Evolutionary conservation across 2,797 vertebrate genomes (phyloP).

Genomic region (Eremophila alpestris): DNA sequence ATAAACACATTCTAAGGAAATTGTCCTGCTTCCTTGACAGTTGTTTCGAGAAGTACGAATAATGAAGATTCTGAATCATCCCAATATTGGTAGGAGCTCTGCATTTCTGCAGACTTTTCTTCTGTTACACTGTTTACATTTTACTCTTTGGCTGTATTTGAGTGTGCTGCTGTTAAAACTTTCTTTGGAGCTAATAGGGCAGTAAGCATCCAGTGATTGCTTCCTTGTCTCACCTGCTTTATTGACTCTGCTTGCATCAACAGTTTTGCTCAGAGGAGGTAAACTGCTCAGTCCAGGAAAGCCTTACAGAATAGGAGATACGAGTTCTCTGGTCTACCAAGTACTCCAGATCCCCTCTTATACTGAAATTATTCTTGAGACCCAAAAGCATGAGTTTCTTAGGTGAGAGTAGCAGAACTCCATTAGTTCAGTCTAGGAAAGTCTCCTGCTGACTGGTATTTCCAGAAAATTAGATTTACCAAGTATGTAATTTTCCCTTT

Average conservation of each 20-base stretch:
- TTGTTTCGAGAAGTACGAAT: constrained; percentile 96
- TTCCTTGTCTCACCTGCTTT: not conserved
- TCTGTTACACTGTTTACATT: not conserved
- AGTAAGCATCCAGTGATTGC: not conserved
- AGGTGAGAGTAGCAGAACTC: not conserved
- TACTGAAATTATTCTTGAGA: not conserved
- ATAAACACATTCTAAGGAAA: not conserved
- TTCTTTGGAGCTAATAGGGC: not conserved
- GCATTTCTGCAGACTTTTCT: constrained; percentile 14
- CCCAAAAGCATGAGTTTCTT: not conserved
- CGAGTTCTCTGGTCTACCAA: rapidly evolving
- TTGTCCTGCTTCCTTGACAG: constrained; percentile 79
- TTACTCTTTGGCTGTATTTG: not conserved
- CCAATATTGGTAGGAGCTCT: constrained; percentile 89
- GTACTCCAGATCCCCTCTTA: not conserved
- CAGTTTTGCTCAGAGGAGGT: not conserved
- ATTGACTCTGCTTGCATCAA: not conserved
- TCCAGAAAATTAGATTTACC: constrained; percentile 43
- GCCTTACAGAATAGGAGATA: not conserved
- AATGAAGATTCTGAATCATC: constrained; percentile 97
- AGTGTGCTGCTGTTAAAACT: not conserved
- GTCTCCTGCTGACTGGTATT: constrained; percentile 7
- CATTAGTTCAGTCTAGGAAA: not conserved
- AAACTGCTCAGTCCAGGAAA: not conserved
- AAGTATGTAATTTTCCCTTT: constrained; percentile 69